Conservation (phyloP, 2,113 vertebrate species). For the Marmota monax region DNA sequence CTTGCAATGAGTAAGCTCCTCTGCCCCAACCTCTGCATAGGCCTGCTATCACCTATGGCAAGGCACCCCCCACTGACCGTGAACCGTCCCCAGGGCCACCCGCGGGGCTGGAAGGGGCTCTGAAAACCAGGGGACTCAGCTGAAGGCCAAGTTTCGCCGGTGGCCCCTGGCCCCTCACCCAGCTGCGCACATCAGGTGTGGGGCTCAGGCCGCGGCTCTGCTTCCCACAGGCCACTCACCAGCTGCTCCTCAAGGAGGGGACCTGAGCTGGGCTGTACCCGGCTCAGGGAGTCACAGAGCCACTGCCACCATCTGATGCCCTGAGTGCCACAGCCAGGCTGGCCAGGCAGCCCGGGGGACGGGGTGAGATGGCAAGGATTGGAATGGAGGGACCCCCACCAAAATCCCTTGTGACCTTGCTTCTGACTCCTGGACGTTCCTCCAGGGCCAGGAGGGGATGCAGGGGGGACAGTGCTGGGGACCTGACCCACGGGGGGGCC, state of each 20-base stretch:
- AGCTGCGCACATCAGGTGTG: not conserved
- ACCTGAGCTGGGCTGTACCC: not conserved
- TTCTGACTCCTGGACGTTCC: accelerated
- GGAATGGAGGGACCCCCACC: not conserved
- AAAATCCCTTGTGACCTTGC: not conserved
- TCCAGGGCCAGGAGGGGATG: not conserved
- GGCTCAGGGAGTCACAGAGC: accelerated
- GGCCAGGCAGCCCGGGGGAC: not conserved
- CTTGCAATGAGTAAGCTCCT: not conserved
- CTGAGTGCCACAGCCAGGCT: not conserved
- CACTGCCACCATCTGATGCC: not conserved
- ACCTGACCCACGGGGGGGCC: not conserved
- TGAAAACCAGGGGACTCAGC: accelerated
- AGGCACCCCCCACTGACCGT: accelerated
- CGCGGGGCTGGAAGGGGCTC: accelerated
- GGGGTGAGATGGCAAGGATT: accelerated
- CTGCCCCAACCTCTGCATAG: not conserved
- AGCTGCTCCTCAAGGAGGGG: not conserved
- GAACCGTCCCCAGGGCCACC: no score
- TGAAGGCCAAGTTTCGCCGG: accelerated
- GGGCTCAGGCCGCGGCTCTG: no score
- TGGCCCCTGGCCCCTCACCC: no score
- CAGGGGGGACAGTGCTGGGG: not conserved
- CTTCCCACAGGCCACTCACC: not conserved
- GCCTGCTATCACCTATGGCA: not conserved